Evolutionary conservation across 1,140 invertebrate species (phyloP).

Genomic region (Rhopalosiphum maidis): DNA sequence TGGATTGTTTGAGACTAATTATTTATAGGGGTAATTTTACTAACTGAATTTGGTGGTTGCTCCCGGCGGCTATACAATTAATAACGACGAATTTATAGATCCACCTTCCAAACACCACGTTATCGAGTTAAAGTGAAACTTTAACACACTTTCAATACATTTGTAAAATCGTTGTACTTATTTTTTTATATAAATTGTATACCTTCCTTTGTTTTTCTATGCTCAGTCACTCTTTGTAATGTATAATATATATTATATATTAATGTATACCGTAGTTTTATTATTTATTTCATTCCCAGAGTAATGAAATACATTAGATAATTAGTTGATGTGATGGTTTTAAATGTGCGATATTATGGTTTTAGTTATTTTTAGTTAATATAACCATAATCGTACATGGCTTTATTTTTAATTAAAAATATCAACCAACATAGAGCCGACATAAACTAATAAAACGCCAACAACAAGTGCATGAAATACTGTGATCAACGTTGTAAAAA

Average conservation of each 20-base stretch:
- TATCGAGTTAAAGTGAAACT: background rate
- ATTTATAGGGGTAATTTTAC: background rate
- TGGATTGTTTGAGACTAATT: background rate
- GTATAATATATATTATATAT: background rate
- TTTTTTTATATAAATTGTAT: background rate
- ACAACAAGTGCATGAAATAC: background rate
- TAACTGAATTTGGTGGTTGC: background rate
- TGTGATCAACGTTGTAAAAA: background rate
- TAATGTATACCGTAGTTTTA: background rate
- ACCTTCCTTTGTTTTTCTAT: background rate
- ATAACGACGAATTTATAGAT: background rate
- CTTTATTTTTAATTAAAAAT: background rate
- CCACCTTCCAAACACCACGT: background rate
- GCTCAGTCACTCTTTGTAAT: background rate
- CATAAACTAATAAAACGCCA: background rate
- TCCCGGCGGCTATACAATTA: background rate
- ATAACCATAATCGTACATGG: background rate
- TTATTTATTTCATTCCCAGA: background rate
- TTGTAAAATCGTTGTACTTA: background rate
- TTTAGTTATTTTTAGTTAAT: background rate
- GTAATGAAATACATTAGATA: background rate
- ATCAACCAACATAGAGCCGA: background rate
- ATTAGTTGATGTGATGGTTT: background rate
- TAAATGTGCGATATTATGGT: background rate
- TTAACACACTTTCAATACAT: background rate